These are phyloP conservation scores for Mus spretus DNA, from an alignment of 2,797 vertebrate species.

Conservation along the genomic window DNA sequence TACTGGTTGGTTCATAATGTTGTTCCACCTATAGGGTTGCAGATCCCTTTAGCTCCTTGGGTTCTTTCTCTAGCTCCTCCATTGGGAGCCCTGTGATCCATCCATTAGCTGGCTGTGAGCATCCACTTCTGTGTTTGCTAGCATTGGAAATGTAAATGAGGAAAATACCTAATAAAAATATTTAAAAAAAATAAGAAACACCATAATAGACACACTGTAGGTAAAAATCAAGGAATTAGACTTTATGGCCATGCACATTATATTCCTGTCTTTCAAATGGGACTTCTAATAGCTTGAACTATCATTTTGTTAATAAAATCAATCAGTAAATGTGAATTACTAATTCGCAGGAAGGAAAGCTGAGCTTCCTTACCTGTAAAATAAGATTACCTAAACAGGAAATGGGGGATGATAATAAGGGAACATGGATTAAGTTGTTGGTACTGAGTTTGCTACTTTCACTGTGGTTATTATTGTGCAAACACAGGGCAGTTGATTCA, in stretches of 20 bases:
- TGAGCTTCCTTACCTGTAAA: conserved; percentile 64
- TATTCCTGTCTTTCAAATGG: conserved; percentile 29
- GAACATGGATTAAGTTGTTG: background rate
- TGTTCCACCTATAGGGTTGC: too few species aligned
- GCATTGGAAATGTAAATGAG: too few species aligned
- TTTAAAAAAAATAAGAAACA: too few species aligned
- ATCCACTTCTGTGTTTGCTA: too few species aligned
- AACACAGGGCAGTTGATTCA: background rate
- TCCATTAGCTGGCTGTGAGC: too few species aligned
- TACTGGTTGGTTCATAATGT: too few species aligned
- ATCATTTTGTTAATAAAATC: conserved; percentile 42
- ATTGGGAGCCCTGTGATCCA: too few species aligned
- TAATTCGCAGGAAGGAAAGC: background rate
- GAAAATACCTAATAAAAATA: too few species aligned
- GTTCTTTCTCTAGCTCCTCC: too few species aligned
- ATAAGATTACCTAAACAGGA: conserved; percentile 11
- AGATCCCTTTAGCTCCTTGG: too few species aligned
- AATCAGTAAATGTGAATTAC: conserved; percentile 46
- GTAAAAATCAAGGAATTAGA: conserved; percentile 57
- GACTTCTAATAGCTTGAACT: background rate
- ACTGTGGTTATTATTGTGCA: background rate
- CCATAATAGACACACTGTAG: background rate
- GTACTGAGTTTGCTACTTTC: background rate
- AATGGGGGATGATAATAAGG: conserved; percentile 16
- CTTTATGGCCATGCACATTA: conserved; percentile 4